A percentile compares a stretch with the other conserved stretches of the same genome.
phyloP scores from a whole-genome alignment of 2,797 vertebrate species.

The Rallus crepitans region DNA sequence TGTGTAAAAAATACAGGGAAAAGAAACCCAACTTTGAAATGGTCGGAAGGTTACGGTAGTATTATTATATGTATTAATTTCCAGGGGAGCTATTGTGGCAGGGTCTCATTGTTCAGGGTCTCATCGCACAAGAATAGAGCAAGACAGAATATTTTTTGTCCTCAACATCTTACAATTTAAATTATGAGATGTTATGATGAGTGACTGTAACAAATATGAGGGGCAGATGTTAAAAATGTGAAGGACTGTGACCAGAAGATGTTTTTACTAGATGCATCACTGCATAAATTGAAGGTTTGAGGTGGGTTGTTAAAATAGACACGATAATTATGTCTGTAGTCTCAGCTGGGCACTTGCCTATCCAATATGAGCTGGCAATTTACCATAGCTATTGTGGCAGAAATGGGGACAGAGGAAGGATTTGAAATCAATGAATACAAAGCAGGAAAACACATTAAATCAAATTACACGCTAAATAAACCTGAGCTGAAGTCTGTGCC shows the following conservation, averaged over 20 bases:
- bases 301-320: background rate
- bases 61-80: background rate
- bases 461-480: slow-evolving; percentile 4
- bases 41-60: background rate
- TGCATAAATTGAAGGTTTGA: background rate
- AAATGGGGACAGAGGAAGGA: background rate
- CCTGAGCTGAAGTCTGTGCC: background rate
- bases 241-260: background rate
- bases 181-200: background rate
- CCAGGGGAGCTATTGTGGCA: background rate
- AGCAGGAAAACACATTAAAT: background rate
- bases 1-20: background rate
- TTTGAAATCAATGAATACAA: slow-evolving; percentile 27
- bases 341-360: background rate
- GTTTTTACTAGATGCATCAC: background rate
- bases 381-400: background rate
- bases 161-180: background rate
- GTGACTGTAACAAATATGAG: background rate
- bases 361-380: background rate
- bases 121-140: background rate
- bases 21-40: background rate
- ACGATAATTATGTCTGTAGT: background rate
- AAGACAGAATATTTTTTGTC: background rate
- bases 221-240: background rate
- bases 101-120: background rate